phyloP scores from a whole-genome alignment of 2,113 vertebrate species.

The Brachyhypopomus occidentalis region DNA sequence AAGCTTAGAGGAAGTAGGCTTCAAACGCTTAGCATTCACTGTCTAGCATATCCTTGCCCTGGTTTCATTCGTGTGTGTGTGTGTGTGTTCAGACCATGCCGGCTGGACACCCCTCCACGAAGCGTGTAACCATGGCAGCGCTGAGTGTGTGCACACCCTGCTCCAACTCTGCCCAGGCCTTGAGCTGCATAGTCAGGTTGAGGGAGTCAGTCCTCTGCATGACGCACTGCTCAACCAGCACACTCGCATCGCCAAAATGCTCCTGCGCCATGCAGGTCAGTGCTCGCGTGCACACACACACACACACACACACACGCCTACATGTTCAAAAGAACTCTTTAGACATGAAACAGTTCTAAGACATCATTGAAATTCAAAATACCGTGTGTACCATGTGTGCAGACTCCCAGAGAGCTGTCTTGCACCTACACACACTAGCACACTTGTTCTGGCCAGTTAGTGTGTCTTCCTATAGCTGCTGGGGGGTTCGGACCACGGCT shows the following conservation, averaged over 20 bases:
- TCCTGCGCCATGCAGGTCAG: constrained; percentile 87
- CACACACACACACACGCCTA: not conserved
- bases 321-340: constrained; percentile 13
- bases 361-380: constrained; percentile 51
- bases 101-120: constrained; percentile 98
- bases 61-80: not conserved
- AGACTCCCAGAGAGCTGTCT: no score
- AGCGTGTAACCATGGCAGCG: constrained; percentile 96
- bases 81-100: constrained; percentile 80
- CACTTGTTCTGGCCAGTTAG: no score
- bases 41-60: no score
- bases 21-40: no score
- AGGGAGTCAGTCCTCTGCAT: constrained; percentile 91
- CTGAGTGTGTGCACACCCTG: constrained; percentile 87
- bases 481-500: no score
- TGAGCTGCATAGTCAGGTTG: constrained; percentile 85
- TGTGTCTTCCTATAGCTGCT: no score
- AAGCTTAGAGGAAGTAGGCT: no score
- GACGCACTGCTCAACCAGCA: constrained; percentile 89
- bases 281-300: constrained; percentile 36
- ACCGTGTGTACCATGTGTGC: constrained; percentile 27
- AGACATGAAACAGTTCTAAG: constrained; percentile 31
- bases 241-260: constrained; percentile 87
- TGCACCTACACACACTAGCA: no score
- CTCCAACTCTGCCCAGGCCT: constrained; percentile 84